Evolutionary conservation across 2,113 vertebrate species (phyloP).

Genomic region (Calidris pygmaea): DNA sequence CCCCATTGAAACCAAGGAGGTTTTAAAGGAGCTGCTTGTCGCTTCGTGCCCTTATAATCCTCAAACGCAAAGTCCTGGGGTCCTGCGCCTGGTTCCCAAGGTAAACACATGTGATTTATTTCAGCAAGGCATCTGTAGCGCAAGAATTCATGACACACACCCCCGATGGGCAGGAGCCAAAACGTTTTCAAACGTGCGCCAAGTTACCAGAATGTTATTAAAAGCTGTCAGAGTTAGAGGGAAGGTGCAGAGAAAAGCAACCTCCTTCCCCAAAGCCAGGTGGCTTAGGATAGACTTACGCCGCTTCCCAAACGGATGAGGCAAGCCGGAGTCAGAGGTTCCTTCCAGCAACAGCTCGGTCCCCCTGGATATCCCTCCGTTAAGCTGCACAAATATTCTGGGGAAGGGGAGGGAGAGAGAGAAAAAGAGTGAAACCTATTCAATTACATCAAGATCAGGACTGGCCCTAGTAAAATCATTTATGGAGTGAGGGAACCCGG

Average conservation of each 20-base stretch:
- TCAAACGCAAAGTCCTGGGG: not conserved
- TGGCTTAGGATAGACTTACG: slow-evolving; percentile 41
- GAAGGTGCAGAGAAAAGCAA: slow-evolving; percentile 50
- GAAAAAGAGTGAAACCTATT: slow-evolving; percentile 36
- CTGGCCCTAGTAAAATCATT: slow-evolving; percentile 54
- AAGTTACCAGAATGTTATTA: slow-evolving; percentile 44
- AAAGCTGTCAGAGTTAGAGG: slow-evolving; percentile 23
- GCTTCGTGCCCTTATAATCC: not conserved
- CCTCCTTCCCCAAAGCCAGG: slow-evolving; percentile 57
- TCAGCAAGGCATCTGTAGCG: slow-evolving; percentile 30
- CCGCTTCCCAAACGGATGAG: slow-evolving; percentile 30
- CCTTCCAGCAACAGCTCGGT: slow-evolving; percentile 48
- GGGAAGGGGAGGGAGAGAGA: slow-evolving; percentile 13
- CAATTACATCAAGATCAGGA: slow-evolving; percentile 40
- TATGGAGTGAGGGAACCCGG: slow-evolving; percentile 58
- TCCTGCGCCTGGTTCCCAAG: slow-evolving; percentile 32
- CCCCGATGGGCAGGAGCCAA: slow-evolving; percentile 37
- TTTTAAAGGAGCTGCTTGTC: not conserved
- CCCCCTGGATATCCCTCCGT: slow-evolving; percentile 13
- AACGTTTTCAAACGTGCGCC: slow-evolving; percentile 13
- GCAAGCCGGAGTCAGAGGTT: slow-evolving; percentile 55
- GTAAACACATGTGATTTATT: slow-evolving; percentile 40
- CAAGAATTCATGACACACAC: slow-evolving; percentile 36
- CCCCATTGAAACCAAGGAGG: not conserved
- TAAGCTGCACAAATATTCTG: slow-evolving; percentile 55